phyloP scores from a whole-genome alignment of 2,113 vertebrate genomes.

The Gavia stellata region DNA sequence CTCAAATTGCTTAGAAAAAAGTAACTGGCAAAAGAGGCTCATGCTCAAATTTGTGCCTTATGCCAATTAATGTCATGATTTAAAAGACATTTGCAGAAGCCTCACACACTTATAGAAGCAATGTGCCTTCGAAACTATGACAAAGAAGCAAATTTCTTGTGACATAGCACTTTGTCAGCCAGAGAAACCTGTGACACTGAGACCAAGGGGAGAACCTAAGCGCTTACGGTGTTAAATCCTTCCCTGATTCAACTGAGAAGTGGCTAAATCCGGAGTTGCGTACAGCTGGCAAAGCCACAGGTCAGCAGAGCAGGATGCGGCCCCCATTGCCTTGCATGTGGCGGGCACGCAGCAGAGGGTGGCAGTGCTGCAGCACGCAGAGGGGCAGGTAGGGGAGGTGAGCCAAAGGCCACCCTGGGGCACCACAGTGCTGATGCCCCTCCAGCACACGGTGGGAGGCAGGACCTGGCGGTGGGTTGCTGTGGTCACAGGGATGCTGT shows the following conservation, averaged over 20 bases:
- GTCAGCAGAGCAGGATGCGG: not conserved
- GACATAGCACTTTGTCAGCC: not conserved
- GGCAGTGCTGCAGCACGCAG: accelerated
- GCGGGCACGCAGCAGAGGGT: accelerated
- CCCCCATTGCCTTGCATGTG: accelerated
- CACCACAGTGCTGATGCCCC: accelerated
- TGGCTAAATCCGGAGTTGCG: accelerated
- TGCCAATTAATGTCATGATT: not conserved
- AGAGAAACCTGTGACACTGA: not conserved
- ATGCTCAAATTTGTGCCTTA: not conserved
- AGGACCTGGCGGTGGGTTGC: not conserved
- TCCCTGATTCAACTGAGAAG: not conserved
- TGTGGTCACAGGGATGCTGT: not conserved
- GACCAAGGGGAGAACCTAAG: not conserved
- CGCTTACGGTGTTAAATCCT: not conserved
- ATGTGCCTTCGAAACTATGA: not conserved
- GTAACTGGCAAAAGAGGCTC: not conserved
- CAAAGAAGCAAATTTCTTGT: not conserved
- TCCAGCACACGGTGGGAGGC: accelerated
- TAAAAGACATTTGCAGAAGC: not conserved
- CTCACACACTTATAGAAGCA: not conserved
- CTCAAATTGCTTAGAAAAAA: not conserved
- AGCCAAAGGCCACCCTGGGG: accelerated
- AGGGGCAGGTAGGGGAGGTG: not conserved
- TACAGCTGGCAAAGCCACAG: not conserved